These are phyloP conservation scores for Manis crassicaudata DNA, from an alignment of 2,797 vertebrate genomes.

Conservation along the genomic window DNA sequence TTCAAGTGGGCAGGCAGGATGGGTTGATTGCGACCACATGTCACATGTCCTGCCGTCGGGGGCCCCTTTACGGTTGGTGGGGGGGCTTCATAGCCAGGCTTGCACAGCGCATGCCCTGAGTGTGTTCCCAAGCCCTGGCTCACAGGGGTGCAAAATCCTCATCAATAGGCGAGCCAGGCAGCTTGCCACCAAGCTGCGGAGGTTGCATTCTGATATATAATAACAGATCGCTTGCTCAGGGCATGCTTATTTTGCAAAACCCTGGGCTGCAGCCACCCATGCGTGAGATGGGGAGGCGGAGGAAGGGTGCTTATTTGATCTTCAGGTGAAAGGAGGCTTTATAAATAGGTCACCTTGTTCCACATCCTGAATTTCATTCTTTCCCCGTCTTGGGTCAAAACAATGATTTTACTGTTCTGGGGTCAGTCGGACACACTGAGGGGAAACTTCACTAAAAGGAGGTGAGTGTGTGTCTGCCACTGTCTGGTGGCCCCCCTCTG, in stretches of 20 bases:
- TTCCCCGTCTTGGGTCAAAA: slow-evolving; percentile 61
- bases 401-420: slow-evolving; percentile 75
- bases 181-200: not conserved
- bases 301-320: slow-evolving; percentile 67
- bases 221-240: not conserved
- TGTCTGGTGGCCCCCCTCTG: not conserved
- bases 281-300: not conserved
- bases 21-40: rapidly evolving
- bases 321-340: slow-evolving; percentile 80
- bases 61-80: not conserved
- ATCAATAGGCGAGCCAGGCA: not conserved
- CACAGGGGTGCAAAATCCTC: not conserved
- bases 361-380: slow-evolving; percentile 76
- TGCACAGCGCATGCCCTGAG: rapidly evolving
- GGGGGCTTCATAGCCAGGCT: not conserved
- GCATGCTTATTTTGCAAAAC: slow-evolving; percentile 59
- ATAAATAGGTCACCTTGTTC: slow-evolving; percentile 78
- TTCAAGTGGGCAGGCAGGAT: not conserved
- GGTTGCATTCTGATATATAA: not conserved
- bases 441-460: not conserved
- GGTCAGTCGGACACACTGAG: not conserved
- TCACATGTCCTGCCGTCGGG: rapidly evolving
- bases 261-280: not conserved
- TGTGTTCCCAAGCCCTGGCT: rapidly evolving
- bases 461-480: not conserved